These are phyloP conservation scores for Leptinotarsa rubiginosa DNA, from an alignment of 2,888 invertebrate species.

Conservation along the genomic window DNA sequence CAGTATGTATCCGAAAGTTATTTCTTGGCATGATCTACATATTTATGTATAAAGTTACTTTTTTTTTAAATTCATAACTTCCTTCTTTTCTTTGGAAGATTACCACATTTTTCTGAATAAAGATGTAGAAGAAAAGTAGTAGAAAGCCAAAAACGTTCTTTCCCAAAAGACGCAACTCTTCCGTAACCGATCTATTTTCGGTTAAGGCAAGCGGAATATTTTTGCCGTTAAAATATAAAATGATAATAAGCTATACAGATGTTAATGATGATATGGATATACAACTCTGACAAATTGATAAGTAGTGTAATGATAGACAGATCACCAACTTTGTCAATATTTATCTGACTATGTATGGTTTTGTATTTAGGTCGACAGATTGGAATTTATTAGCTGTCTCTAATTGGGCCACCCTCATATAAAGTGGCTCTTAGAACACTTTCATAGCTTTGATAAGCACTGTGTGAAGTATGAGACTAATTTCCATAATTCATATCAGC, in stretches of 20 bases:
- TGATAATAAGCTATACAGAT: slow-evolving; percentile 1
- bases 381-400: not conserved
- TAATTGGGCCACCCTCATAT: not conserved
- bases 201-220: not conserved
- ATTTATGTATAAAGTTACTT: too few relatives aligned
- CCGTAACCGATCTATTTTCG: not conserved
- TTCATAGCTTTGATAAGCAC: too few relatives aligned
- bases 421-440: too few relatives aligned
- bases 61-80: too few relatives aligned
- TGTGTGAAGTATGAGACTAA: too few relatives aligned
- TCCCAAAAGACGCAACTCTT: not conserved
- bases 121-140: too few relatives aligned
- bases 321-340: slow-evolving; percentile 1
- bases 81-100: too few relatives aligned
- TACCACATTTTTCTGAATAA: too few relatives aligned
- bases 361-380: not conserved
- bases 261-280: not conserved
- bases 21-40: too few relatives aligned
- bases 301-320: slow-evolving; percentile 2
- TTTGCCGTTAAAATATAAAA: not conserved
- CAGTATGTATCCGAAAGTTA: too few relatives aligned
- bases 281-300: not conserved
- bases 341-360: not conserved
- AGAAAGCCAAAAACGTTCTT: too few relatives aligned
- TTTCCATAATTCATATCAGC: too few relatives aligned